Evolutionary conservation across 2,797 vertebrate genomes (phyloP).

Genomic region (Sciurus vulgaris): DNA sequence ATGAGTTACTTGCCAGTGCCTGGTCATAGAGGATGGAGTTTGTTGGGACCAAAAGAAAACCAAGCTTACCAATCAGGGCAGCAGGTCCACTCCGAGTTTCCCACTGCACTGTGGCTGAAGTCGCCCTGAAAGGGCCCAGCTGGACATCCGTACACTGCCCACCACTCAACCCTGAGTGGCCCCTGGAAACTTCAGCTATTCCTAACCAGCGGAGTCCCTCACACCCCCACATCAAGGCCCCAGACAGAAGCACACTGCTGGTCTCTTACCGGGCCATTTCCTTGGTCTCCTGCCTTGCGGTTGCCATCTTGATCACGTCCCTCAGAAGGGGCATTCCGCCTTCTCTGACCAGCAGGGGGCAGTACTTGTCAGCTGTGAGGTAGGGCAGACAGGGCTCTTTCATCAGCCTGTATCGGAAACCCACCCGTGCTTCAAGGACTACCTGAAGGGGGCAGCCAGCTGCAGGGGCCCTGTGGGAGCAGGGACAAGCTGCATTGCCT

Average conservation of each 20-base stretch:
- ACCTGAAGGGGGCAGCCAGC: neutral
- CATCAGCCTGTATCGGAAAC: neutral
- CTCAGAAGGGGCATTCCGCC: slow-evolving; percentile 94
- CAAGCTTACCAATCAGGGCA: neutral
- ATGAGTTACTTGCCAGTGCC: neutral
- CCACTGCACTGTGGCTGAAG: neutral
- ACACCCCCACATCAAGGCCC: neutral
- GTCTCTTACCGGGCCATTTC: slow-evolving; percentile 96
- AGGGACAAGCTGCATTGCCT: neutral
- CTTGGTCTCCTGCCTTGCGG: slow-evolving; percentile 95
- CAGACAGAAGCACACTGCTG: neutral
- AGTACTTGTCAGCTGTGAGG: slow-evolving; percentile 95
- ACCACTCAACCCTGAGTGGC: neutral
- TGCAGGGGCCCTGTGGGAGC: neutral
- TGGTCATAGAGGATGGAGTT: neutral
- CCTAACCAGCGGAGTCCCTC: neutral
- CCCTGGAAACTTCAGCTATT: neutral
- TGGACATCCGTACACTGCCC: neutral
- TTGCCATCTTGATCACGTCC: slow-evolving; percentile 93
- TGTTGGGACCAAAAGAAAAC: neutral
- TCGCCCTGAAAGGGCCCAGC: neutral
- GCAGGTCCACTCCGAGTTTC: neutral
- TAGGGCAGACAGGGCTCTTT: neutral
- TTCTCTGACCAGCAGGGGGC: slow-evolving; percentile 97
- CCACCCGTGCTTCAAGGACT: neutral